Evolutionary conservation across 2,888 invertebrate genomes (phyloP).

Genomic region (Linnaemya tessellans): DNA sequence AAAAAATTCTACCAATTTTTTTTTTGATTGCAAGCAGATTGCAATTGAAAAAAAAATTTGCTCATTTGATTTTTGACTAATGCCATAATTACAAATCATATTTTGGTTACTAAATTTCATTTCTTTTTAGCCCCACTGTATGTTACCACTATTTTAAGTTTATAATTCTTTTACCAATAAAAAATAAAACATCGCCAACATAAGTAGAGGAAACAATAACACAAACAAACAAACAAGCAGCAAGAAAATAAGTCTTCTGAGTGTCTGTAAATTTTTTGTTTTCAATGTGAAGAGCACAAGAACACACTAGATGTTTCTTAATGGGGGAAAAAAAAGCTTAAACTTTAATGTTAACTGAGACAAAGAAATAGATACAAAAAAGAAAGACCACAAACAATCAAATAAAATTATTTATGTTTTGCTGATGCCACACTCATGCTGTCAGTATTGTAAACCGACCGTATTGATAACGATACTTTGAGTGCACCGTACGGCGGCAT

Average conservation of each 20-base stretch:
- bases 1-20: too few relatives aligned
- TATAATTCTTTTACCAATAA: slow-evolving; percentile 55
- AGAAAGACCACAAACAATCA: slow-evolving; percentile 41
- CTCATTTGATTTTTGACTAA: too few relatives aligned
- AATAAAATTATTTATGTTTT: slow-evolving; percentile 55
- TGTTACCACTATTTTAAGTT: slow-evolving; percentile 37
- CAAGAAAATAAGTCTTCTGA: slow-evolving; percentile 7
- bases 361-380: slow-evolving; percentile 51
- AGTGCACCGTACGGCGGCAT: neutral
- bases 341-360: slow-evolving; percentile 41
- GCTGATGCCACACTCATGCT: slow-evolving; percentile 10
- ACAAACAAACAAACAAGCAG: slow-evolving; percentile 20
- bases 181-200: slow-evolving; percentile 54
- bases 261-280: slow-evolving; percentile 30
- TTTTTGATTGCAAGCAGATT: too few relatives aligned
- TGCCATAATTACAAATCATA: neutral
- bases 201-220: slow-evolving; percentile 52
- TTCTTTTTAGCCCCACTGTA: slow-evolving; percentile 42
- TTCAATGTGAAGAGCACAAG: slow-evolving; percentile 19
- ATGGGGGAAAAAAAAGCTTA: slow-evolving; percentile 35
- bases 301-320: slow-evolving; percentile 14
- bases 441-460: slow-evolving; percentile 19
- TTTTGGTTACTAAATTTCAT: neutral
- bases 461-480: slow-evolving; percentile 2
- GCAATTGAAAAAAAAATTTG: too few relatives aligned